These are phyloP conservation scores for Rhinopomastus cyanomelas DNA, from an alignment of 2,113 vertebrate species.

Conservation along the genomic window DNA sequence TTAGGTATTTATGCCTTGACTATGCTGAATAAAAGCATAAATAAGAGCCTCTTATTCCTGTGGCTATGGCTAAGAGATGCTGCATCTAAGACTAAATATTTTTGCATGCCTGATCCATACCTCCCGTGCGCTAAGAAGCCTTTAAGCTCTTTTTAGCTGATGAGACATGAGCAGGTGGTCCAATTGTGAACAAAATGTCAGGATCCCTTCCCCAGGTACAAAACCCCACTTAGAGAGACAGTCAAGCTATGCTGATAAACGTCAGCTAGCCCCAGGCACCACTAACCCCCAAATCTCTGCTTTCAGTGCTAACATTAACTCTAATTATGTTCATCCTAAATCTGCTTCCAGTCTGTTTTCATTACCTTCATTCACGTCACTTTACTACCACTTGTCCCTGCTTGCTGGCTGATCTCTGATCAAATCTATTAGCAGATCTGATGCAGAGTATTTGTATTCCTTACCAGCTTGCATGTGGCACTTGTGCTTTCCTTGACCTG, in stretches of 20 bases:
- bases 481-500: background rate
- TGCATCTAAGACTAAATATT: constrained; percentile 29
- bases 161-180: constrained; percentile 67
- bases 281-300: constrained; percentile 63
- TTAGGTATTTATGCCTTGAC: background rate
- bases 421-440: constrained; percentile 34
- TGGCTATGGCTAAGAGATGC: background rate
- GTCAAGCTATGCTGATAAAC: constrained; percentile 65
- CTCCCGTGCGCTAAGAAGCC: constrained; percentile 43
- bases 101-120: constrained; percentile 54
- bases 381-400: constrained; percentile 57
- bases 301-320: constrained; percentile 69
- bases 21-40: background rate
- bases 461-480: background rate
- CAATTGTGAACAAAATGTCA: constrained; percentile 65
- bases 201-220: constrained; percentile 58
- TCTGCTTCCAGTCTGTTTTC: constrained; percentile 68
- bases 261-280: constrained; percentile 56
- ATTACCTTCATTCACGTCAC: constrained; percentile 66
- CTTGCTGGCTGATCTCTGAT: constrained; percentile 47
- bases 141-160: constrained; percentile 63
- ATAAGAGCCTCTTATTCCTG: background rate
- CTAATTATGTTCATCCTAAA: constrained; percentile 70
- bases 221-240: constrained; percentile 63
- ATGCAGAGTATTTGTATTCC: background rate